Evolutionary conservation across 2,888 invertebrate genomes (phyloP), one percentile per base, ranked within the genome.

Genomic region (Noctua pronuba): DNA sequence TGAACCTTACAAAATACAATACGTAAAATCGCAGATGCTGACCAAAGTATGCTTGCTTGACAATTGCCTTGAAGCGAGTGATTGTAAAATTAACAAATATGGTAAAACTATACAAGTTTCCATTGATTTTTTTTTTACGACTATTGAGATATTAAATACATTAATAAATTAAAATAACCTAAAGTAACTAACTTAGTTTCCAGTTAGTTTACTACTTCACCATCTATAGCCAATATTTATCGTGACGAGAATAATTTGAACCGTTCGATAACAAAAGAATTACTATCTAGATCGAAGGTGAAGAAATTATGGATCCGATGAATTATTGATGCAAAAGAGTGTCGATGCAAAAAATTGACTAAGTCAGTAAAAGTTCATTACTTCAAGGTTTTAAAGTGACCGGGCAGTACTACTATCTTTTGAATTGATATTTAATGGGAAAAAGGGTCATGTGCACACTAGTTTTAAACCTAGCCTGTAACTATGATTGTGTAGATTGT

Each of bases 251-350:
- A 24, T 7, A 46, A 49, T 71, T 67, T 71, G 5, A 41, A 73
- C 28, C 38, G 8, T n/a, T 65, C 6, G 46, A 74, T 46, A 72
- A 85, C 83, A 84, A 84, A 77, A 24, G 77, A 77, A 70, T 66
- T 55, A 24, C 11, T 38, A 46, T 55, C 69, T 52, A 11, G 13
- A 62, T 46, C 55, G 77, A 82, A 82, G 83, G 78, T 73, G 46
- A 83, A 66, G 73, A 66, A 28, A 72, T 71, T 71, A 65, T 28
- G 13, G 28, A 58, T 58, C 28, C 58, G 38, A 46, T 60, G 13
- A 74, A 64, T 70, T 55, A 80, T 76, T 60, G 24, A 76, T 65
- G 49, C 35, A 28, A 58, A 67, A 35, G 7, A 31, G 62, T 46
- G 3, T 31, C 28, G 8, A 5, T 44, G 31, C 21, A 64, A 60